A percentile compares a stretch with the other conserved stretches of the same genome.
These are phyloP conservation scores for Corydoras sp. DNA, from an alignment of 2,113 vertebrate species.

Conservation along the genomic window DNA sequence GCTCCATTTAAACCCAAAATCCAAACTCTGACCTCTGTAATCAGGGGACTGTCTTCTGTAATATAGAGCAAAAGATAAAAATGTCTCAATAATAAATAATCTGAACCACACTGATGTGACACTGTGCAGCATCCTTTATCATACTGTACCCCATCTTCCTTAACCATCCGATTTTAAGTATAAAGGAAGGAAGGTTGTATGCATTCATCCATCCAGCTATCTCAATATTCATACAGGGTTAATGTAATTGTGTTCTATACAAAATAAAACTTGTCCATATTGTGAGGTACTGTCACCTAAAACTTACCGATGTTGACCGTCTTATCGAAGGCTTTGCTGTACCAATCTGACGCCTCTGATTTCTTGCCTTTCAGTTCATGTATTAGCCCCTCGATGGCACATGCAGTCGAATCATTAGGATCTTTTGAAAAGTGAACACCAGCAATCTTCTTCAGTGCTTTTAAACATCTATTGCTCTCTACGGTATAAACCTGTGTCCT, in stretches of 20 bases:
- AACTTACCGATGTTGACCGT: conserved; percentile 1
- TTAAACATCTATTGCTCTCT: neutral
- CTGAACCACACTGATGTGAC: too few species aligned
- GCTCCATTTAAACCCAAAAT: conserved; percentile 3
- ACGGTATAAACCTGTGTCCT: neutral
- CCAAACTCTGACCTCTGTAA: conserved; percentile 9
- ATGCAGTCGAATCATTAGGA: conserved; percentile 16
- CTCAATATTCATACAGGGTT: too few species aligned
- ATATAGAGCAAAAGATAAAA: neutral
- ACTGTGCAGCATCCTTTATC: too few species aligned
- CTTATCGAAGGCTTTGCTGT: conserved; percentile 33
- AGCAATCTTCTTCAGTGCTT: conserved; percentile 9
- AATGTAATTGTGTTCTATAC: too few species aligned
- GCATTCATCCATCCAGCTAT: too few species aligned
- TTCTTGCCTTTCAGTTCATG: conserved; percentile 33
- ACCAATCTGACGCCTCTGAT: conserved; percentile 23
- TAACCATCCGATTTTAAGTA: too few species aligned
- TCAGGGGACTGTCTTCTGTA: conserved; percentile 1
- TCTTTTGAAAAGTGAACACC: neutral
- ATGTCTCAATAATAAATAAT: neutral
- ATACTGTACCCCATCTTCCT: too few species aligned
- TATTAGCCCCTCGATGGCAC: conserved; percentile 36
- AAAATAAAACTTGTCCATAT: too few species aligned
- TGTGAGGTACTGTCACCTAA: too few species aligned
- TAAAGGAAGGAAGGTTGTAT: neutral